These are phyloP conservation scores for Pterobdella sp. DNA, from an alignment of 2,888 invertebrate genomes.

Conservation along the genomic window DNA sequence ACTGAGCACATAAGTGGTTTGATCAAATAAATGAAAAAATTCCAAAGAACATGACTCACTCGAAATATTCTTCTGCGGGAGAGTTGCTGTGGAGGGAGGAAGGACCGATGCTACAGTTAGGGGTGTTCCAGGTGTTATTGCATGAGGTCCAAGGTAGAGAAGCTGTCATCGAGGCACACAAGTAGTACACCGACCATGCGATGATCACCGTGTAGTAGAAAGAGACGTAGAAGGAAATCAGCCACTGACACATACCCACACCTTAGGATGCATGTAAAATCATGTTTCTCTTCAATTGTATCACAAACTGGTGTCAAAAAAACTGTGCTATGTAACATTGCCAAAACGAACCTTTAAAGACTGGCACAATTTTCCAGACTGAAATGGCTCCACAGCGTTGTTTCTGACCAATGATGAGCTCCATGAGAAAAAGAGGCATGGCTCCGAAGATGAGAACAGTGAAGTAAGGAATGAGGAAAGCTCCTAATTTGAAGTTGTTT, in stretches of 20 bases:
- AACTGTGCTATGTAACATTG: too few species aligned
- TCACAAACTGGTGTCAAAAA: neutral
- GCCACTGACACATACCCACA: constrained; percentile 49
- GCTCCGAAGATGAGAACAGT: constrained; percentile 82
- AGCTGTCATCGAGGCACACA: constrained; percentile 59
- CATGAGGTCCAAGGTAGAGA: constrained; percentile 72
- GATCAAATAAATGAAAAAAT: too few species aligned
- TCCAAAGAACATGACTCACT: constrained; percentile 31
- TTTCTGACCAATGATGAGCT: constrained; percentile 81
- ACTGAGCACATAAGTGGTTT: too few species aligned
- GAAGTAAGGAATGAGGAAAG: constrained; percentile 88
- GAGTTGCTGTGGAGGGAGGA: constrained; percentile 50
- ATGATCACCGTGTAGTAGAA: constrained; percentile 67
- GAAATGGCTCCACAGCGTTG: constrained; percentile 85
- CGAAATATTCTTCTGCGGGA: constrained; percentile 69
- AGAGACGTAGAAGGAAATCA: constrained; percentile 49
- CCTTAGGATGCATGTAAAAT: constrained; percentile 57
- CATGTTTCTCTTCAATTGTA: constrained; percentile 7
- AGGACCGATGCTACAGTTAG: constrained; percentile 57
- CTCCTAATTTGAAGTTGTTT: constrained; percentile 53
- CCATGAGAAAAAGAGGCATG: constrained; percentile 86
- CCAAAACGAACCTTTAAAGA: constrained; percentile 74
- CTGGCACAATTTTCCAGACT: constrained; percentile 76
- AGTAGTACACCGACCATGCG: constrained; percentile 74
- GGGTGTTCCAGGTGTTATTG: constrained; percentile 73